Conservation (phyloP, 2,113 vertebrate species). For the Pseudorectes ferrugineus region DNA sequence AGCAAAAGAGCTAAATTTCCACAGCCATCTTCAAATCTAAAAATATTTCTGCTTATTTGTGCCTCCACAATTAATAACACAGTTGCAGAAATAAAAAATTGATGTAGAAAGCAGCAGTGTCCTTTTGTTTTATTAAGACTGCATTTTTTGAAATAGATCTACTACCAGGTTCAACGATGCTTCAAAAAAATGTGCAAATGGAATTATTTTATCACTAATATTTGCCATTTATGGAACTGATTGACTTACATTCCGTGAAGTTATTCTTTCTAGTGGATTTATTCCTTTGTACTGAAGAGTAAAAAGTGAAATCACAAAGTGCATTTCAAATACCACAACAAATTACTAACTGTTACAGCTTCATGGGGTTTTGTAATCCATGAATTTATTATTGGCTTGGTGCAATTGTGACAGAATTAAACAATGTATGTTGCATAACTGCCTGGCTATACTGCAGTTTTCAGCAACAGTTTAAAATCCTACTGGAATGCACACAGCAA, state of each 20-base stretch:
- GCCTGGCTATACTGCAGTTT: background rate
- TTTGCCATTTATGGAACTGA: background rate
- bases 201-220: background rate
- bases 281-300: background rate
- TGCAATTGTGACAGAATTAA: slow-evolving; percentile 43
- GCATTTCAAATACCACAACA: background rate
- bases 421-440: background rate
- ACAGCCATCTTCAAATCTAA: background rate
- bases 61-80: background rate
- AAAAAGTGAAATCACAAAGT: background rate
- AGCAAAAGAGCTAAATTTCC: background rate
- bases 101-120: background rate
- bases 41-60: background rate
- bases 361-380: background rate
- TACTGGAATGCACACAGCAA: slow-evolving; percentile 49
- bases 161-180: background rate
- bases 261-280: background rate
- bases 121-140: background rate
- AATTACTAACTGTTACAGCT: background rate
- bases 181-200: background rate
- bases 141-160: background rate
- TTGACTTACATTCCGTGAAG: background rate
- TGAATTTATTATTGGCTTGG: background rate
- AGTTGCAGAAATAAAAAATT: background rate
- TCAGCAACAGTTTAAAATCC: slow-evolving; percentile 63